Percentiles rank a stretch among this genome's conserved stretches.
These are phyloP conservation scores for Dioctria linearis DNA, from an alignment of 2,888 invertebrate species.

Conservation along the genomic window DNA sequence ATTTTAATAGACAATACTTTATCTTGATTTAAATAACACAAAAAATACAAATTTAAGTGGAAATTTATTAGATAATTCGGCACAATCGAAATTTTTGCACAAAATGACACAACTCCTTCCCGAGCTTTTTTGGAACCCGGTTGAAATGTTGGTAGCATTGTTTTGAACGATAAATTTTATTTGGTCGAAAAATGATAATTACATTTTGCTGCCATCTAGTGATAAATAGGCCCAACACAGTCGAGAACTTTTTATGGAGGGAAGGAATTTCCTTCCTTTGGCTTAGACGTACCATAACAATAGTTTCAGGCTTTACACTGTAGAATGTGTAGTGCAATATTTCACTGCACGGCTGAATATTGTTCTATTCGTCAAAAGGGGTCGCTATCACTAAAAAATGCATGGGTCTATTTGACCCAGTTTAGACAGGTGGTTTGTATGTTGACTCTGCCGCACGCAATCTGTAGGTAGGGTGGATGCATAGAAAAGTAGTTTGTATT, in stretches of 20 bases:
- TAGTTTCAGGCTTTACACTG: too few relatives aligned
- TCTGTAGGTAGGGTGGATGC: too few relatives aligned
- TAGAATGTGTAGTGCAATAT: too few relatives aligned
- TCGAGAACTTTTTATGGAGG: background rate
- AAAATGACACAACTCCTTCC: constrained; percentile 44
- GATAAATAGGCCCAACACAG: background rate
- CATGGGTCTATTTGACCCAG: too few relatives aligned
- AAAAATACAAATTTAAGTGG: constrained; percentile 3
- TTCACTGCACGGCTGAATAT: too few relatives aligned
- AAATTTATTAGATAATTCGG: constrained; percentile 45
- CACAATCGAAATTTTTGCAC: constrained; percentile 24
- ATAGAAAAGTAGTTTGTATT: too few relatives aligned
- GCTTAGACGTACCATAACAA: too few relatives aligned
- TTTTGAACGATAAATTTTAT: background rate
- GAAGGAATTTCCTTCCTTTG: background rate
- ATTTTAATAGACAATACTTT: too few relatives aligned
- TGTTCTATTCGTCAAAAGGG: too few relatives aligned
- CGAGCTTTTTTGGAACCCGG: constrained; percentile 36
- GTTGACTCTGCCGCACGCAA: too few relatives aligned
- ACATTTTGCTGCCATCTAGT: constrained; percentile 15
- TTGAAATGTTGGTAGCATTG: constrained; percentile 23
- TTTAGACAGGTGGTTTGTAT: too few relatives aligned
- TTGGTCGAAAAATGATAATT: constrained; percentile 1
- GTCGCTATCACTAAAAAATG: too few relatives aligned
- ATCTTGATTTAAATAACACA: background rate